Percentiles rank a stretch among this genome's conserved stretches.
Evolutionary conservation across 2,888 invertebrate genomes (phyloP).

Genomic region (Pachliopta kotzebuea): DNA sequence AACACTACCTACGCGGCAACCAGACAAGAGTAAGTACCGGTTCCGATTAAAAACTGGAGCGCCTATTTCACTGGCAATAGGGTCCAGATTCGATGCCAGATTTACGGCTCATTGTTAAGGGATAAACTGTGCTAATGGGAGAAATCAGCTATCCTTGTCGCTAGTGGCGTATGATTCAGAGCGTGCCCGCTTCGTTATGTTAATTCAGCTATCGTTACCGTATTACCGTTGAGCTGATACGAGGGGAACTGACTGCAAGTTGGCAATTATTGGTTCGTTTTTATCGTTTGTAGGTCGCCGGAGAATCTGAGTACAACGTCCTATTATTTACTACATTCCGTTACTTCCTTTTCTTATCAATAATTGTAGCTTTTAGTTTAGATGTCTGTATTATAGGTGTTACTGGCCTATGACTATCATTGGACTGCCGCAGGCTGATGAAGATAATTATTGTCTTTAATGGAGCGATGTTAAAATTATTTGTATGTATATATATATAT

Average conservation of each 20-base stretch:
- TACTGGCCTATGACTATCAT: no score
- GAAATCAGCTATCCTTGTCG: slow-evolving; percentile 59
- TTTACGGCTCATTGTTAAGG: slow-evolving; percentile 42
- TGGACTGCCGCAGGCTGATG: no score
- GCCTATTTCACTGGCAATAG: slow-evolving; percentile 21
- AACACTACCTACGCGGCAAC: slow-evolving; percentile 66
- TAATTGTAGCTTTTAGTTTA: no score
- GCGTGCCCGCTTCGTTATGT: slow-evolving; percentile 25
- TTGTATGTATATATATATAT: no score
- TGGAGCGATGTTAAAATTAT: no score
- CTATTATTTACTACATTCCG: no score
- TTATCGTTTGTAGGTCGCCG: background rate
- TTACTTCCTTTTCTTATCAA: no score
- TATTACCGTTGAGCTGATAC: slow-evolving; percentile 1
- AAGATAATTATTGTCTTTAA: no score
- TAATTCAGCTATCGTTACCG: slow-evolving; percentile 17
- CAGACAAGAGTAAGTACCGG: slow-evolving; percentile 46
- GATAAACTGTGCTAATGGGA: slow-evolving; percentile 40
- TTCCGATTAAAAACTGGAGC: slow-evolving; percentile 25
- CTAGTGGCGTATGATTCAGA: slow-evolving; percentile 37
- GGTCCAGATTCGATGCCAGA: slow-evolving; percentile 20
- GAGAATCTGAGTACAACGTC: background rate
- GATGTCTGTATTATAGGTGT: no score
- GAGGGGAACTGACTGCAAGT: slow-evolving; percentile 6
- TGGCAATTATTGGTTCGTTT: slow-evolving; percentile 20